Evolutionary conservation across 2,797 vertebrate genomes (phyloP).

Genomic region (Spinus pinus): DNA sequence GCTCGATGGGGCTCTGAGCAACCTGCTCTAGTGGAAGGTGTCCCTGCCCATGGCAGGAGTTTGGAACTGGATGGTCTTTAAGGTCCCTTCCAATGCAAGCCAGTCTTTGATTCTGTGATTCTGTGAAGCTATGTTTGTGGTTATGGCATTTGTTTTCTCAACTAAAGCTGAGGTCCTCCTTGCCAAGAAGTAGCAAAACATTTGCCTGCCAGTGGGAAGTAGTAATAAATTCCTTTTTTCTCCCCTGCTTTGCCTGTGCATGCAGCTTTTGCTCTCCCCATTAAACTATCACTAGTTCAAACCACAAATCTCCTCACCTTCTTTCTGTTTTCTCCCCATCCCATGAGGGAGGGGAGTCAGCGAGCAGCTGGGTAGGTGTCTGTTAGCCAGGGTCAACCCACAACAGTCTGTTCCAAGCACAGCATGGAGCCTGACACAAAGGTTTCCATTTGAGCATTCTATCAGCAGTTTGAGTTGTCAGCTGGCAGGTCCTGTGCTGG

Average conservation of each 20-base stretch:
- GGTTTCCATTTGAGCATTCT: background rate
- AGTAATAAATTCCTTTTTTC: background rate
- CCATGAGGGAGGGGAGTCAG: fast-evolving
- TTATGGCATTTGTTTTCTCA: background rate
- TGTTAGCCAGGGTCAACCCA: background rate
- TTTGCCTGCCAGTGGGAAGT: fast-evolving
- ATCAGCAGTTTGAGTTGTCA: background rate
- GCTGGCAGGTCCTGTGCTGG: background rate
- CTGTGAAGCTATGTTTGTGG: background rate
- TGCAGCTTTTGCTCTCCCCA: background rate
- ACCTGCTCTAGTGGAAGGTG: background rate
- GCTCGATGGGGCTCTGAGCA: background rate
- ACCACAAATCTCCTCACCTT: background rate
- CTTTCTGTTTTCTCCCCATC: background rate
- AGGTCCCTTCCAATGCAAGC: background rate
- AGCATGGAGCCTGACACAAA: background rate
- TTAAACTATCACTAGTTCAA: background rate
- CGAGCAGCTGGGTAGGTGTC: fast-evolving
- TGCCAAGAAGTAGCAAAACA: background rate
- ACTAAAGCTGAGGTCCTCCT: background rate
- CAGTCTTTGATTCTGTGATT: background rate
- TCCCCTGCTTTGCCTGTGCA: fast-evolving
- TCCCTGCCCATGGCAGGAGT: no score
- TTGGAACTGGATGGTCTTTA: background rate
- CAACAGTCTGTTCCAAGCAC: background rate